A percentile compares a stretch with the other conserved stretches of the same genome.
These are phyloP conservation scores for Cephus nigrinus DNA, from an alignment of 2,888 invertebrate species.

Conservation along the genomic window DNA sequence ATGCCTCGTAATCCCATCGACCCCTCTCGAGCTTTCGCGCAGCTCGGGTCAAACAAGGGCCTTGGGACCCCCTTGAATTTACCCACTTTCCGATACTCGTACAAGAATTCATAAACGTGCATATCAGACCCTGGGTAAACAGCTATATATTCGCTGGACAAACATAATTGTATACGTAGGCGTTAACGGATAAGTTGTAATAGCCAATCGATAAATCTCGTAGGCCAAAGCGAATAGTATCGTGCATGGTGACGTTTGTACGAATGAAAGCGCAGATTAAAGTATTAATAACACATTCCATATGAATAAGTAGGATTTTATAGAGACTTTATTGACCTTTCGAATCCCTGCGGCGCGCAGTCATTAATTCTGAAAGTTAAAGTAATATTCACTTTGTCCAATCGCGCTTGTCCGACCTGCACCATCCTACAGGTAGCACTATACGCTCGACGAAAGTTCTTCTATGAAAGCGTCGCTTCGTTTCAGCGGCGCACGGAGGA, in stretches of 20 bases:
- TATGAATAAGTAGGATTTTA: background rate
- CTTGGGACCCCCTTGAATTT: background rate
- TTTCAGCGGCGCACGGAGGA: background rate
- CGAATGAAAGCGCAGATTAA: background rate
- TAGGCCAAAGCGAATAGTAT: background rate
- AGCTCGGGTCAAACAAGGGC: background rate
- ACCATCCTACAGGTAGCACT: background rate
- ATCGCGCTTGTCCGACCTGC: background rate
- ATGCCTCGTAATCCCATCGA: constrained; percentile 6
- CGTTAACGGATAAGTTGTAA: background rate
- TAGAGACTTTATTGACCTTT: background rate
- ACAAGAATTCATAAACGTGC: background rate
- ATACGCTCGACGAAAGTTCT: background rate
- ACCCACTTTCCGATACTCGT: background rate
- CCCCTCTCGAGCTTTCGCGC: background rate
- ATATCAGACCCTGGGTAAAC: background rate
- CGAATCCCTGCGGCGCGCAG: background rate
- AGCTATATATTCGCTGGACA: background rate
- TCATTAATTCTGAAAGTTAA: background rate
- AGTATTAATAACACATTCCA: background rate
- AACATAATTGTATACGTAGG: background rate
- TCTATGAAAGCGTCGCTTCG: background rate
- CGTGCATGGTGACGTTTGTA: background rate
- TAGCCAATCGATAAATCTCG: background rate
- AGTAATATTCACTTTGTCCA: background rate